A percentile compares a stretch with the other conserved stretches of the same genome.
Conservation (phyloP, 1,140 invertebrate genomes). For the Apis mellifera region DNA sequence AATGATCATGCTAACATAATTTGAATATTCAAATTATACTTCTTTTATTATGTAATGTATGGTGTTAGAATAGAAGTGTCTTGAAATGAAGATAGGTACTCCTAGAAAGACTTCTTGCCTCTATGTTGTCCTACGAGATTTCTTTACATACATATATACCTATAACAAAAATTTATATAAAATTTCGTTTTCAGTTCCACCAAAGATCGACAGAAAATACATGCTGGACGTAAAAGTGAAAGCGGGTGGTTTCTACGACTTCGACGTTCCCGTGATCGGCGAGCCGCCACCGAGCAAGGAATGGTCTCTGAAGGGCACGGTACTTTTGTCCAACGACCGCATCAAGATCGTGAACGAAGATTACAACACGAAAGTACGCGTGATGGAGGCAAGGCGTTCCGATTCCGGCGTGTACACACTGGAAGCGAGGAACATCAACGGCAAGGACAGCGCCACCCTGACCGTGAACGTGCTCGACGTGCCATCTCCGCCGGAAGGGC, state of each 20-base stretch:
- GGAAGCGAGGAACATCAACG: conserved; percentile 95
- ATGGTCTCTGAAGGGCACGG: conserved; percentile 93
- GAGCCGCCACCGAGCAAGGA: conserved; percentile 96
- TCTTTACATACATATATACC: no score
- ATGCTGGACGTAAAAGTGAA: conserved; percentile 95
- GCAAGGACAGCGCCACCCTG: conserved; percentile 92
- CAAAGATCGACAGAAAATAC: conserved; percentile 96
- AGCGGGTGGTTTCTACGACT: conserved; percentile 95
- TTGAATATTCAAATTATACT: no score
- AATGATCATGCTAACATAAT: no score
- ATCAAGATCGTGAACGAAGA: conserved; percentile 92
- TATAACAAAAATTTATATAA: no score
- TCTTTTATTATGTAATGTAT: no score
- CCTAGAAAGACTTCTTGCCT: no score
- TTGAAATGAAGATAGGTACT: no score
- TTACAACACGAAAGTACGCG: conserved; percentile 93
- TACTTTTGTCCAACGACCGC: conserved; percentile 90
- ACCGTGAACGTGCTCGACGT: conserved; percentile 95
- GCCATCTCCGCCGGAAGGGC: conserved; percentile 93
- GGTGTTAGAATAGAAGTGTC: no score
- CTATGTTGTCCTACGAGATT: no score
- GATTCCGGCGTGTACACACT: conserved; percentile 96
- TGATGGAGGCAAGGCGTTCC: conserved; percentile 92
- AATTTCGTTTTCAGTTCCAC: conserved; percentile 85
- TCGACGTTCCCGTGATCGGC: conserved; percentile 96